Evolutionary conservation across 2,797 vertebrate genomes (phyloP).

Genomic region (Pogonophryne albipinna): DNA sequence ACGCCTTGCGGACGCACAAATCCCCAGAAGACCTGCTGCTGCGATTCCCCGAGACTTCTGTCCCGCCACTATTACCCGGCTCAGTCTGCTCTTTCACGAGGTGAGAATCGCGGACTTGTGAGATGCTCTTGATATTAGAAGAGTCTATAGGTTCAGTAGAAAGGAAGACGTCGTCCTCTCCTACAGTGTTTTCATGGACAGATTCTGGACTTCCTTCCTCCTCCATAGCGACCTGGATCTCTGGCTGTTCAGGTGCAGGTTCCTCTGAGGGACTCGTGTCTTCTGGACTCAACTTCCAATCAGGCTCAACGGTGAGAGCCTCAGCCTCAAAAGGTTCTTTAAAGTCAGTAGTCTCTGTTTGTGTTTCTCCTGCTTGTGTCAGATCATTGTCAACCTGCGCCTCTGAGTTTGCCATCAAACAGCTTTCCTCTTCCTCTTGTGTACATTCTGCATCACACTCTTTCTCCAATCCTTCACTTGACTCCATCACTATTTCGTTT

Average conservation of each 20-base stretch:
- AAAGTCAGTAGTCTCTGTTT: conserved; percentile 9
- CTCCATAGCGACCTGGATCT: background rate
- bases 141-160: conserved; percentile 28
- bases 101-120: conserved; percentile 18
- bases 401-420: conserved; percentile 9
- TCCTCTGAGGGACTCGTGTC: conserved; percentile 12
- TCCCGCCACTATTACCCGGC: background rate
- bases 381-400: conserved; percentile 12
- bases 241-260: conserved; percentile 8
- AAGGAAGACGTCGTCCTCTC: conserved; percentile 14
- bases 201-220: conserved; percentile 20
- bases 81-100: conserved; percentile 11
- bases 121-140: conserved; percentile 7
- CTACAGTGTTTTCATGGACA: conserved; percentile 18
- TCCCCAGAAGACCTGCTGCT: conserved; percentile 67
- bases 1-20: conserved; percentile 71
- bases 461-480: conserved; percentile 7
- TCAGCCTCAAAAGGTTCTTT: background rate
- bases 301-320: conserved; percentile 18
- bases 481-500: background rate
- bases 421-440: background rate
- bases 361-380: conserved; percentile 40
- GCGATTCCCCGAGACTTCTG: conserved; percentile 1
- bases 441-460: conserved; percentile 2
- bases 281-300: background rate